A percentile compares a stretch with the other conserved stretches of the same genome.
Conservation (phyloP, 2,113 vertebrate genomes). For the Elaphurus davidianus region DNA sequence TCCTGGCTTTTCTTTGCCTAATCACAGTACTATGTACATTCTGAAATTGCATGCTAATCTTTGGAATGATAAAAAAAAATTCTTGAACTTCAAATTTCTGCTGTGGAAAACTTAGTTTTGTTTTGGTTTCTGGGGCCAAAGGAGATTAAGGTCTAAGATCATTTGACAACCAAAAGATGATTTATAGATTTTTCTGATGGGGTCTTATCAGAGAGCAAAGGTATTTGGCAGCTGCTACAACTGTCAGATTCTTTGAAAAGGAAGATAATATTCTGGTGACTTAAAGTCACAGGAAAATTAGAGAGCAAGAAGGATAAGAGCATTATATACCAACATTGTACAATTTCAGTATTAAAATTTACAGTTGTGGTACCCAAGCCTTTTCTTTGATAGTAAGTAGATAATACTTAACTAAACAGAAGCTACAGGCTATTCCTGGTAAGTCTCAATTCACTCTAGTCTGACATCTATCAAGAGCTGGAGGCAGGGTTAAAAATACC, state of each 20-base stretch:
- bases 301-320: neutral
- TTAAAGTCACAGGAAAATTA: neutral
- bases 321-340: neutral
- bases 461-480: neutral
- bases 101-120: neutral
- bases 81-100: neutral
- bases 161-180: neutral
- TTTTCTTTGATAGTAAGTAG: neutral
- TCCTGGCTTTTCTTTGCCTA: neutral
- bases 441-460: neutral
- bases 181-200: constrained; percentile 1
- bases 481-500: constrained; percentile 77
- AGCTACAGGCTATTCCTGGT: neutral
- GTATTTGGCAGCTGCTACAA: neutral
- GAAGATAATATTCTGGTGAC: neutral
- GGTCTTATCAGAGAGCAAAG: constrained; percentile 2
- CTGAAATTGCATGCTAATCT: constrained; percentile 10
- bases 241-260: neutral
- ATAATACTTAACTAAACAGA: neutral
- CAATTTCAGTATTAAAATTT: neutral
- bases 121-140: neutral
- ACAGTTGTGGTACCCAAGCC: neutral
- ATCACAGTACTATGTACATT: neutral
- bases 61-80: neutral
- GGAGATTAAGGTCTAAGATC: neutral